A percentile compares a stretch with the other conserved stretches of the same genome.
These are phyloP conservation scores for Leuciscus idus DNA, from an alignment of 2,113 vertebrate genomes.

Conservation along the genomic window DNA sequence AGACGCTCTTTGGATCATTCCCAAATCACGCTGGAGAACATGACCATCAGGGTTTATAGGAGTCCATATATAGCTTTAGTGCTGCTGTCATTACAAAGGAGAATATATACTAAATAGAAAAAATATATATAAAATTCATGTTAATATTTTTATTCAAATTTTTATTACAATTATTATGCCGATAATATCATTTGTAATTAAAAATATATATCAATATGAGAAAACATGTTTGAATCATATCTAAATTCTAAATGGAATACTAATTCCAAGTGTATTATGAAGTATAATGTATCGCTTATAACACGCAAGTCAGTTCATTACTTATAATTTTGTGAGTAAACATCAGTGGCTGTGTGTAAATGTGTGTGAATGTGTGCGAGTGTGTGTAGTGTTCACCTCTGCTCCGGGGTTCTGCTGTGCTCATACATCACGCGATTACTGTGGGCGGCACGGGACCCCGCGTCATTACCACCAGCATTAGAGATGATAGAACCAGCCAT, in stretches of 20 bases:
- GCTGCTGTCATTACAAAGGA: not conserved
- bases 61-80: not conserved
- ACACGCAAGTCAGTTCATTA: constrained; percentile 83
- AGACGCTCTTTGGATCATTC: no score
- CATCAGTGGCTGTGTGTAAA: constrained; percentile 93
- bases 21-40: no score
- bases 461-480: constrained; percentile 99
- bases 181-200: not conserved
- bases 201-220: not conserved
- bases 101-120: not conserved
- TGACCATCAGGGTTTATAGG: not conserved
- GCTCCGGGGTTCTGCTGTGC: constrained; percentile 95
- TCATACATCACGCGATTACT: constrained; percentile 99
- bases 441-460: constrained; percentile 93
- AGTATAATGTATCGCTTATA: constrained; percentile 36
- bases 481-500: constrained; percentile 99
- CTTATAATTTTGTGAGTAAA: constrained; percentile 97
- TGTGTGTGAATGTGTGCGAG: constrained; percentile 95
- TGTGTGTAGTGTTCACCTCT: constrained; percentile 93
- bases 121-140: not conserved
- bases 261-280: constrained; percentile 25
- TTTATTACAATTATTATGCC: not conserved
- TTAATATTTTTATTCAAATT: not conserved
- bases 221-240: not conserved
- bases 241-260: constrained; percentile 12